Conservation (phyloP, 2,888 invertebrate genomes). For the Cephus sareptanus region DNA sequence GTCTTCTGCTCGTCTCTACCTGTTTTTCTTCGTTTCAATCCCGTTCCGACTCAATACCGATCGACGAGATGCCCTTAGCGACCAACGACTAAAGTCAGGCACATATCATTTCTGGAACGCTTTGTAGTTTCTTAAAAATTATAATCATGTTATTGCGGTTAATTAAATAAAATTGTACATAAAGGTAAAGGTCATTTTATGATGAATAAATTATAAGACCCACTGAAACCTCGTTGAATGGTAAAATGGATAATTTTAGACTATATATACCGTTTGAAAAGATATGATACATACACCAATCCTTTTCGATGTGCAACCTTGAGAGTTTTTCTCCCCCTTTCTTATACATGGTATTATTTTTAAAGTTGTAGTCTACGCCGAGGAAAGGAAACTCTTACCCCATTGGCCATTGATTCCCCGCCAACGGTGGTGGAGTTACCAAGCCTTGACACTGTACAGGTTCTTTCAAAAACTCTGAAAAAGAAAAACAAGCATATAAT, state of each 20-base stretch:
- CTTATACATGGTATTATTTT: neutral
- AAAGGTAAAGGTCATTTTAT: neutral
- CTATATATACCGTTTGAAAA: neutral
- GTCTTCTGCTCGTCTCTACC: neutral
- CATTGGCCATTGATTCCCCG: constrained; percentile 75
- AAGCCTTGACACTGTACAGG: constrained; percentile 67
- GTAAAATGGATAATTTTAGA: neutral
- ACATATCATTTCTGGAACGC: neutral
- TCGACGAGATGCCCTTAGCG: neutral
- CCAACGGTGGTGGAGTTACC: constrained; percentile 92
- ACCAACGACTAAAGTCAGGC: neutral
- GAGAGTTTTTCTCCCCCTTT: neutral
- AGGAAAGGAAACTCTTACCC: constrained; percentile 82
- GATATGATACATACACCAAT: neutral
- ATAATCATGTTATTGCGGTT: neutral
- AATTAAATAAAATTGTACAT: neutral
- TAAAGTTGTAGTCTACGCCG: constrained; percentile 65
- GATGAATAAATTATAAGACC: neutral
- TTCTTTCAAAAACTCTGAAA: neutral
- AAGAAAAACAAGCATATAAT: neutral
- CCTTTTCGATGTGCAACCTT: neutral
- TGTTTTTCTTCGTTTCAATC: neutral
- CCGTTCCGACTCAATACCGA: neutral
- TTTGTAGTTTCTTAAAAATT: neutral
- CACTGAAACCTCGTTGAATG: too few species aligned